phyloP scores from a whole-genome alignment of 2,113 vertebrate genomes.

The Stigmatopora nigra region DNA sequence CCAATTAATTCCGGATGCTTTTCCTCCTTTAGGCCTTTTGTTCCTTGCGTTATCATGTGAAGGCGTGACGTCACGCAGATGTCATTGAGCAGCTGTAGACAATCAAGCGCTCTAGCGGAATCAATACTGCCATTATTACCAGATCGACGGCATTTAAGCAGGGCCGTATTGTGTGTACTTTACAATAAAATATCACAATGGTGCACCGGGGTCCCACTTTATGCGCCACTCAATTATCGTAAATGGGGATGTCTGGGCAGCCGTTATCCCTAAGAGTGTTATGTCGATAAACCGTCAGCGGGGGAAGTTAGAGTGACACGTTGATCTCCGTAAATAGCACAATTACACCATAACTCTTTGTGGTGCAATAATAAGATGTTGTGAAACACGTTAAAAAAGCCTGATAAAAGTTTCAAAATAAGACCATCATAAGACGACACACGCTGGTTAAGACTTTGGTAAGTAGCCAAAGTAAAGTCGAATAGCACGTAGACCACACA shows the following conservation, averaged over 20 bases:
- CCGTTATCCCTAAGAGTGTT: neutral
- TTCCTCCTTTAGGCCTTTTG: neutral
- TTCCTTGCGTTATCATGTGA: conserved; percentile 3
- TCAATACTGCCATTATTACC: conserved; percentile 4
- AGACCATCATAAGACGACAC: neutral
- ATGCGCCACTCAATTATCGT: neutral
- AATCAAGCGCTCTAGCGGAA: neutral
- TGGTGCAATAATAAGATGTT: neutral
- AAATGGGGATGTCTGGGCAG: neutral
- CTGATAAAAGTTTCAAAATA: neutral
- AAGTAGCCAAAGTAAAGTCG: too few relatives aligned
- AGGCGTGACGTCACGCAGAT: neutral
- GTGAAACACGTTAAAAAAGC: neutral
- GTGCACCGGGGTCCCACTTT: neutral
- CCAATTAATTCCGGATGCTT: conserved; percentile 1
- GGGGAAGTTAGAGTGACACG: neutral
- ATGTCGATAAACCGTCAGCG: neutral
- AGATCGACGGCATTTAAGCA: neutral
- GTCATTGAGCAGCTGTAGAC: neutral
- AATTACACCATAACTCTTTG: neutral
- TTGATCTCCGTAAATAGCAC: neutral
- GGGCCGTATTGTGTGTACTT: neutral
- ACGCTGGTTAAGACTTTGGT: neutral
- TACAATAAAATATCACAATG: neutral
- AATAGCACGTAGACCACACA: neutral